Base-by-base conservation (phyloP, 2,888 invertebrate genomes). In the Epistrophe grossulariae region DNA sequence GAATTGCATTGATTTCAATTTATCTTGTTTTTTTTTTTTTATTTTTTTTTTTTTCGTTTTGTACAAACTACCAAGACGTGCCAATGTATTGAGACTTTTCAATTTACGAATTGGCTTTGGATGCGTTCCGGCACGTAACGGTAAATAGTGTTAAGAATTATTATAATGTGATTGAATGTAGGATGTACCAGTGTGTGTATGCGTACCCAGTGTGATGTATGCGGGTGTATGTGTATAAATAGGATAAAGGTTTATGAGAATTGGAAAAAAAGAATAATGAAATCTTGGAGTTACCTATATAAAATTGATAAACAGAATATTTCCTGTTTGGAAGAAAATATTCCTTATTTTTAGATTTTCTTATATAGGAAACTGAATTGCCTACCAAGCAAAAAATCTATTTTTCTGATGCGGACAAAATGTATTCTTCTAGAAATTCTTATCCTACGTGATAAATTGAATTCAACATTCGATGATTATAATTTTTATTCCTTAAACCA, bases 1-100 rank as follows among this genome's bases (percentile, higher is more conserved):
- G 81, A 82, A 70, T 82, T 82, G 85, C 85, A 85, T 59, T 79
- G 85, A 78, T 85, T 82, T 82, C 50, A 70, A 64, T 48, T 85
- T 73, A 43, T 60, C 45, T 73, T 57, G 38, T 52, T 68, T 35
- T 40, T 38, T 70, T 40, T 68, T 55, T 38, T 70, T 55, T 52
- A 62, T 35, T 40, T 38, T 70, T 40, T 68, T 55, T 38, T 70
- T 55, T 19, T 28, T 70, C n/a, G 19, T 68, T 35, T 52, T 55
- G 10, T 60, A 35, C 81, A 85, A 85, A 85, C 85, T 82, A 70
- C 64, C 72, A 78, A 43, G 62, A 82, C 78, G 85, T 85, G 85
- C 52, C 73, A 57, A 79, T 85, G 82, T 74, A 82, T 82, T 79
- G 59, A 73, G 78, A 68, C 74, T 82, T 82, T 85, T 85, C 82